Base-by-base conservation (phyloP, 2,113 vertebrate genomes). In the Aegypius monachus region DNA sequence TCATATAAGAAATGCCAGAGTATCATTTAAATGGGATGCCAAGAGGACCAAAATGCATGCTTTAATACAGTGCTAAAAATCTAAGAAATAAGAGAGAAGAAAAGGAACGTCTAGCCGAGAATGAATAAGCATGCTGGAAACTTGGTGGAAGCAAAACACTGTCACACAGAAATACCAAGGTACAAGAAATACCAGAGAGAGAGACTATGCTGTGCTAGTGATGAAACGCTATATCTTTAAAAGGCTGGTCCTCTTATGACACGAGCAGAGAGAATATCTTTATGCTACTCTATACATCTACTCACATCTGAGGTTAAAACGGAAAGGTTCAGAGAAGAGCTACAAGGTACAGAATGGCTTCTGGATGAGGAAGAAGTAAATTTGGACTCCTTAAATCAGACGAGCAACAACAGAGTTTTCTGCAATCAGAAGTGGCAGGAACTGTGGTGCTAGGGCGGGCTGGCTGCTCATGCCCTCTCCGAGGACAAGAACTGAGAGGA, bases 401-500 rank as follows among this genome's bases (percentile, higher is more conserved):
- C 1, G 27, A 81, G 17, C 0, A 5, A 53, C 20, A 65, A 16
- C 0, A 1, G 40, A 59, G 27, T 16, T 85, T 38, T 50, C 12
- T 27, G 21, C 5, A 1, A 38, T 32, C 25, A 36, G 22, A 79
- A 88, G 45, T 9, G 12, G 15, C 6, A 21, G 27, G 32, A 81
- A 48, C 4, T 0, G 0, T 1, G 0, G 3, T 25, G 26, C 16
- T 31, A 61, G 13, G 6, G 18, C 20, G 6, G 11, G 6, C 18
- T 3, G 1, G 27, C 11, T 32, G 2, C 32, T 65, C 23, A 19
- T 23, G 20, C 16, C 21, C 31, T 55, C 16, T 67, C 22, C 2
- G 2, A 73, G 42, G 34, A 71, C 23, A 53, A 27, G 45, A 85
- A 75, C 19, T 32, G 18, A 59, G 32, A 74, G 3, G 3, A 90